Evolutionary conservation across 2,113 vertebrate genomes (phyloP), one percentile per base, ranked within the genome.

Genomic region (Oreotrochilus melanogaster): DNA sequence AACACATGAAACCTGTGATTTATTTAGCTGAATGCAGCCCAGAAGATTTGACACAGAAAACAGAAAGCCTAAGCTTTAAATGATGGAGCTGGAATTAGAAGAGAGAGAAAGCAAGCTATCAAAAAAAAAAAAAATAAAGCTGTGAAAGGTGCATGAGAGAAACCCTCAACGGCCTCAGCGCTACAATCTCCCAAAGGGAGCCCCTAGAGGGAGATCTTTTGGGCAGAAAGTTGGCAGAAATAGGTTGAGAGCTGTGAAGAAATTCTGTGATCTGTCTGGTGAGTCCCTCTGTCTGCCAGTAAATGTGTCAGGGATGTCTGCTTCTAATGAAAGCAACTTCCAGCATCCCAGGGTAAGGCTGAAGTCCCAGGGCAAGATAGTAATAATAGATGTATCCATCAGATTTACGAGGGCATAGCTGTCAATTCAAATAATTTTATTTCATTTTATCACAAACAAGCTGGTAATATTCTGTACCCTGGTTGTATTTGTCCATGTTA

Each of bases 401-500:
- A 74, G 75, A 95, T 91, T 95, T 79, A 82, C 54, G 57, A 37
- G 23, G 91, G 45, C 4, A 0, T 56, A 86, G 86, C 28, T 66
- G 47, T 83, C 58, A 88, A 56, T 82, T 90, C 56, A 74, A 86
- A 93, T 73, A 2, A 62, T 92, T 92, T 79, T 88, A 76, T 93
- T 94, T 88, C 30, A 66, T 89, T 90, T 94, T 95, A 74, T 86
- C 72, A 89, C 54, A 79, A 91, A 73, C 47, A 88, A 47, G 19
- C 62, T 91, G 71, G 42, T 94, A 89, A 66, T 0, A 0, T 79
- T 90, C 62, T 71, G 67, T 78, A 54, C 75, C 81, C 74, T 73
- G 50, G 58, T 83, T 92, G 86, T 89, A 93, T 94, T 90, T 93
- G 64, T 93, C 71, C 71, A 14, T 65, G 78, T 86, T 66, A 79